Base-by-base conservation (phyloP, 2,113 vertebrate genomes). In the Hymenochirus boettgeri region DNA sequence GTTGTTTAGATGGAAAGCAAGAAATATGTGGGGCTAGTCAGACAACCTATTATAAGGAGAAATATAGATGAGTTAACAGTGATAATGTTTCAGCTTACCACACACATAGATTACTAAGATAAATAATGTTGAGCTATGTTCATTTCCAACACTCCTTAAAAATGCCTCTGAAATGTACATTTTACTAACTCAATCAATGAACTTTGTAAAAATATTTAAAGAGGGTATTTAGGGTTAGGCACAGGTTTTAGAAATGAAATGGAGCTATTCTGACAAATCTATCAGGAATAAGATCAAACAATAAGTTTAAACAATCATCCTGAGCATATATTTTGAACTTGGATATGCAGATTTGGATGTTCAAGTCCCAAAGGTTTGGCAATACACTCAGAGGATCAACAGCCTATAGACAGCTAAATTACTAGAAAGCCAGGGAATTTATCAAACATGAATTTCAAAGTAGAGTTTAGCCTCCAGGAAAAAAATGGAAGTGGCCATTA, bases 251-350 rank as follows among this genome's bases (percentile, higher is more conserved):
- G 80, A 82, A 87, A 84, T 85, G 83, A 87, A 90, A 89, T 73
- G 83, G 84, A 85, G 84, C 82, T 83, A 83, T 79, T 86, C 85
- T 89, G 85, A 90, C 85, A 91, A 90, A 90, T 90, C 90, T 92
- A 86, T 89, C 87, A 85, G 87, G 86, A 86, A 86, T 83, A 91
- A 93, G 87, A 93, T 89, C 90, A 90, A n/a, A 91, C 90, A 92
- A 91, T 88, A 91, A 90, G 88, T 91, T 89, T 86, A 91, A 94
- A 90, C 88, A 85, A 88, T 91, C 87, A 89, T 88, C 89, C 76
- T 90, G 88, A 91, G 90, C 89, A 85, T 91, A 91, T 93, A 91
- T 94, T n/a, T 93, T 92, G 90, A 93, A 90, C 90, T 91, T 84
- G 88, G 90, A 89, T 91, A 91, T 91, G 89, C 88, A 91, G 91